phyloP scores from a whole-genome alignment of 2,113 vertebrate species.

The Proteles cristata region DNA sequence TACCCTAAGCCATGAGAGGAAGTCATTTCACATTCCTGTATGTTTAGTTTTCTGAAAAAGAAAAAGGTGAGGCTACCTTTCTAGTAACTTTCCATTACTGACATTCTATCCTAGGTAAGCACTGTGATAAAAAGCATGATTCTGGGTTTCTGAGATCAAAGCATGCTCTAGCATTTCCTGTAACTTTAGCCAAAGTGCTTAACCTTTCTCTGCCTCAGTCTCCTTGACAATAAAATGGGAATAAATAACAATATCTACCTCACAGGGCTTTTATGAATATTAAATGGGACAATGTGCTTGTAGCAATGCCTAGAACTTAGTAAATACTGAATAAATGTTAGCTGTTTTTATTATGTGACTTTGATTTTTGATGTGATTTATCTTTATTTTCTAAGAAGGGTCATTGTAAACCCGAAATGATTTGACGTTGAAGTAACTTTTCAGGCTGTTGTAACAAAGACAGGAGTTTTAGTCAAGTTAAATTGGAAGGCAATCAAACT shows the following conservation, averaged over 20 bases:
- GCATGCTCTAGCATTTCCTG: neutral
- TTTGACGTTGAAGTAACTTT: neutral
- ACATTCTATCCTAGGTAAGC: neutral
- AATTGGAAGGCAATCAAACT: constrained; percentile 10
- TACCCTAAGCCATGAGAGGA: neutral
- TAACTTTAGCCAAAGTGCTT: constrained; percentile 6
- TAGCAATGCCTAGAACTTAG: neutral
- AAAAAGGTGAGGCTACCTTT: neutral
- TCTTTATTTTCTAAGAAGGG: constrained; percentile 20
- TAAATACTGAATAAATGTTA: neutral
- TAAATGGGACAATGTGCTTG: neutral
- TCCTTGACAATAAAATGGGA: neutral
- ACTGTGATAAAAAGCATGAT: neutral
- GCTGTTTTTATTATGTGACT: neutral
- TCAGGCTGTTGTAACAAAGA: neutral
- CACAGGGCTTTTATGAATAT: neutral
- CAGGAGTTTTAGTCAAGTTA: neutral
- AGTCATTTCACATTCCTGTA: neutral
- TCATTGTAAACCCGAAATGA: neutral
- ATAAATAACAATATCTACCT: neutral
- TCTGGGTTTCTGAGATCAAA: neutral
- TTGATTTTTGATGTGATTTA: neutral
- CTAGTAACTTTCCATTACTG: neutral
- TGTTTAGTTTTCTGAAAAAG: neutral
- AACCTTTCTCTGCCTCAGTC: neutral